phyloP scores from a whole-genome alignment of 1,140 invertebrate species.

The Vanessa tameamea region DNA sequence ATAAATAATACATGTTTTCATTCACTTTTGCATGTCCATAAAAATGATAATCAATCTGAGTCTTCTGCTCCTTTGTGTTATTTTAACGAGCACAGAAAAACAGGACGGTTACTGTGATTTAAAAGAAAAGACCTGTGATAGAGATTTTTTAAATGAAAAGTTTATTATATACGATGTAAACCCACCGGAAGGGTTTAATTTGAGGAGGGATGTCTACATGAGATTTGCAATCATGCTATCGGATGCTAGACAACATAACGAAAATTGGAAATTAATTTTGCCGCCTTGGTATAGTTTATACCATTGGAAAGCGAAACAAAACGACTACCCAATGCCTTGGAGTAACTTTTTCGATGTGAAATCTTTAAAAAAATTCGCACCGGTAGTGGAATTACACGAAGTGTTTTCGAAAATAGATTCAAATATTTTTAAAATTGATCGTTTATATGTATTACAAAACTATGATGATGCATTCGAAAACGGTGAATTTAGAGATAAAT shows the following conservation, averaged over 20 bases:
- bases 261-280: conserved; percentile 85
- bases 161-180: conserved; percentile 95
- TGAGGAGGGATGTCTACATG: conserved; percentile 97
- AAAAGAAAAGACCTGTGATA: conserved; percentile 29
- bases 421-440: conserved; percentile 83
- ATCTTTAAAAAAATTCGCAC: conserved; percentile 89
- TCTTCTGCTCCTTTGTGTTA: not conserved
- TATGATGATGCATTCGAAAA: conserved; percentile 92
- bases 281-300: conserved; percentile 95
- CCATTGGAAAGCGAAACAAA: conserved; percentile 90
- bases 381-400: conserved; percentile 94
- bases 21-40: not conserved
- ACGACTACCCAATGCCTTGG: conserved; percentile 86
- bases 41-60: not conserved
- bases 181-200: conserved; percentile 97
- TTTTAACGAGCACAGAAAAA: conserved; percentile 29
- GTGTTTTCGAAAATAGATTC: conserved; percentile 82
- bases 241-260: conserved; percentile 81
- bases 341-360: conserved; percentile 91
- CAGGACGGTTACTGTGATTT: conserved; percentile 47
- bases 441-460: conserved; percentile 91
- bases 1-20: no score
- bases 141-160: conserved; percentile 28
- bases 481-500: conserved; percentile 91
- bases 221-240: conserved; percentile 91